These are phyloP conservation scores for Pelmatolapia mariae DNA, from an alignment of 2,113 vertebrate genomes.

Conservation along the genomic window DNA sequence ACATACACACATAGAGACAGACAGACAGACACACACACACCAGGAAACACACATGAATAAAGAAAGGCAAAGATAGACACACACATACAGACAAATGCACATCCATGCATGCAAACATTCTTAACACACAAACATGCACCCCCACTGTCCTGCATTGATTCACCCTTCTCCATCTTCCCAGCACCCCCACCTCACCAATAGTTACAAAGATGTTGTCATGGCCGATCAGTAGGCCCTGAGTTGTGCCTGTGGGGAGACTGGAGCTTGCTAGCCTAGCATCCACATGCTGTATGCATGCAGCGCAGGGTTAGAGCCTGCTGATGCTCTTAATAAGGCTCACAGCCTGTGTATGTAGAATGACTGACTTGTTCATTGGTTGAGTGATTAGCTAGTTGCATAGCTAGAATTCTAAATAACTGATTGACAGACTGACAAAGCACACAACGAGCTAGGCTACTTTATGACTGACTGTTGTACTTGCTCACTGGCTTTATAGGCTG, in stretches of 20 bases:
- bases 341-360: slow-evolving; percentile 83
- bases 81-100: slow-evolving; percentile 56
- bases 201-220: slow-evolving; percentile 97
- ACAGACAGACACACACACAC: slow-evolving; percentile 62
- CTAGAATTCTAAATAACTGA: background rate
- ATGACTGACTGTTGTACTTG: slow-evolving; percentile 2
- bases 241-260: slow-evolving; percentile 80
- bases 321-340: slow-evolving; percentile 95
- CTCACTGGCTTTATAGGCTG: slow-evolving; percentile 16
- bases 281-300: slow-evolving; percentile 36
- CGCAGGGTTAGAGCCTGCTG: slow-evolving; percentile 81
- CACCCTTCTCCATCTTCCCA: background rate
- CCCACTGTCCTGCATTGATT: slow-evolving; percentile 56
- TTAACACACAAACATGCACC: slow-evolving; percentile 40
- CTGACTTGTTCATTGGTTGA: slow-evolving; percentile 47
- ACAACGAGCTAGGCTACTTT: background rate
- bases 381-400: background rate
- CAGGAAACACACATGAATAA: slow-evolving; percentile 52
- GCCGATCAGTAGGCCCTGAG: slow-evolving; percentile 89
- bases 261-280: slow-evolving; percentile 34
- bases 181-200: slow-evolving; percentile 75
- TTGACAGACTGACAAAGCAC: background rate
- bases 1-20: slow-evolving; percentile 70
- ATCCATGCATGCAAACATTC: slow-evolving; percentile 63
- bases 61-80: slow-evolving; percentile 30